These are phyloP conservation scores for Anticlea derivata DNA, from an alignment of 2,888 invertebrate genomes.

Conservation along the genomic window DNA sequence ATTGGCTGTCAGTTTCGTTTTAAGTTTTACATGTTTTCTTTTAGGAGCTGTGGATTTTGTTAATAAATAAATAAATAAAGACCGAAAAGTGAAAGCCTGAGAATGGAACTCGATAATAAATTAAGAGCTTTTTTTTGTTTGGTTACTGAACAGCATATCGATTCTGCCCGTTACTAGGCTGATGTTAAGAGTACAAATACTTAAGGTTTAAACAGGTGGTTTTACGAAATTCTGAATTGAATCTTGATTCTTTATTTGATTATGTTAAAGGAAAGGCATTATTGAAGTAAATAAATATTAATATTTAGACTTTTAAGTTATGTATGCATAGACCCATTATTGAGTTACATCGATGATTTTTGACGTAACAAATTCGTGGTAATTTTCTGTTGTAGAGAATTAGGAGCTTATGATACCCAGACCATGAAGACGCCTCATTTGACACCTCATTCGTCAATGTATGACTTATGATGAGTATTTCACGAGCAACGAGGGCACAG, in stretches of 20 bases:
- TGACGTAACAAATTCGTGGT: no score
- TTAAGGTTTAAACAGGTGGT: conserved; percentile 34
- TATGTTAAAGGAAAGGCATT: conserved; percentile 9
- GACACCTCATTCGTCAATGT: no score
- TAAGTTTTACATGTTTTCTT: no score
- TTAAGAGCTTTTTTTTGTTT: conserved; percentile 42
- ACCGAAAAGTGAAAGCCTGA: conserved; percentile 61
- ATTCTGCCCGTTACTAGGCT: conserved; percentile 24
- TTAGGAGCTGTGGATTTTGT: no score
- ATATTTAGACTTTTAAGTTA: background rate
- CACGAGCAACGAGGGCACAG: no score
- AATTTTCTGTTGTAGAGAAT: no score
- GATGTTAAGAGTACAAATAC: conserved; percentile 29
- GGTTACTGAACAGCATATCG: conserved; percentile 19
- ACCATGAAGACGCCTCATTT: no score
- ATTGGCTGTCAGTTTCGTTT: no score
- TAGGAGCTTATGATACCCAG: no score
- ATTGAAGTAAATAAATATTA: conserved; percentile 1
- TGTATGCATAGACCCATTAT: background rate
- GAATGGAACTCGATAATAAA: conserved; percentile 48
- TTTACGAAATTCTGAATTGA: conserved; percentile 24
- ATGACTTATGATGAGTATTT: no score
- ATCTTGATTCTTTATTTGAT: conserved; percentile 29
- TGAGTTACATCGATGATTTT: no score
- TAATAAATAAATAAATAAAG: no score